Conservation (phyloP, 2,888 invertebrate genomes). For the Chrysopilus asiliformis region DNA sequence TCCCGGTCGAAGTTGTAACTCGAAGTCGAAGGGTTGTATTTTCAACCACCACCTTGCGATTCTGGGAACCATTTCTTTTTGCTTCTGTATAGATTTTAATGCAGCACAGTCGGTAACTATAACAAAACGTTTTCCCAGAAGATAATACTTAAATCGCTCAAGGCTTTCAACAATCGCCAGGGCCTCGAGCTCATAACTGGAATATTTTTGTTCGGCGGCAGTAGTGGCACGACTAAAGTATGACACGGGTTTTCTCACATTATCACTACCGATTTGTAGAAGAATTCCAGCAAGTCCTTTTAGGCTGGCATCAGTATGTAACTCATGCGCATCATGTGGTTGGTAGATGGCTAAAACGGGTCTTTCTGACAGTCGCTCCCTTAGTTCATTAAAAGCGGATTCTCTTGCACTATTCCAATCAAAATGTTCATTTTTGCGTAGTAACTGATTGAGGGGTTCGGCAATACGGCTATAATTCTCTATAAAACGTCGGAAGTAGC, state of each 20-base stretch:
- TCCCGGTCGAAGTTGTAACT: too few relatives aligned
- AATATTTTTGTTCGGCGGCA: background rate
- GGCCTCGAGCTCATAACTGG: too few relatives aligned
- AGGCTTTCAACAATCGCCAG: background rate
- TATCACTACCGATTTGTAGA: too few relatives aligned
- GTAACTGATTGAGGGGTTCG: too few relatives aligned
- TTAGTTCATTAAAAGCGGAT: background rate
- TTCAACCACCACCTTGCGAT: too few relatives aligned
- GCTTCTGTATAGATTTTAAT: background rate
- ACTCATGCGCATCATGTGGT: background rate
- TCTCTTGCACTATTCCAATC: background rate
- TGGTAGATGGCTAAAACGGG: background rate
- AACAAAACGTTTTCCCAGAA: background rate
- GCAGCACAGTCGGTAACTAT: background rate
- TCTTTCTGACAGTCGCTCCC: background rate
- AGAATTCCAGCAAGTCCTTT: background rate
- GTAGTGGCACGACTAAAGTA: background rate
- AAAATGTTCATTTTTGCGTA: background rate
- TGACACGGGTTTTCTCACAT: too few relatives aligned
- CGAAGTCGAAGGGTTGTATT: too few relatives aligned
- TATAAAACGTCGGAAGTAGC: too few relatives aligned
- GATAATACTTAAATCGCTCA: too few relatives aligned
- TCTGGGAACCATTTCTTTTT: too few relatives aligned
- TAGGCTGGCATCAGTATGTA: background rate
- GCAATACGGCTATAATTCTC: too few relatives aligned